A percentile compares a stretch with the other conserved stretches of the same genome.
These are phyloP conservation scores for Mechanitis mazaeus DNA, from an alignment of 2,888 invertebrate genomes.

Conservation along the genomic window DNA sequence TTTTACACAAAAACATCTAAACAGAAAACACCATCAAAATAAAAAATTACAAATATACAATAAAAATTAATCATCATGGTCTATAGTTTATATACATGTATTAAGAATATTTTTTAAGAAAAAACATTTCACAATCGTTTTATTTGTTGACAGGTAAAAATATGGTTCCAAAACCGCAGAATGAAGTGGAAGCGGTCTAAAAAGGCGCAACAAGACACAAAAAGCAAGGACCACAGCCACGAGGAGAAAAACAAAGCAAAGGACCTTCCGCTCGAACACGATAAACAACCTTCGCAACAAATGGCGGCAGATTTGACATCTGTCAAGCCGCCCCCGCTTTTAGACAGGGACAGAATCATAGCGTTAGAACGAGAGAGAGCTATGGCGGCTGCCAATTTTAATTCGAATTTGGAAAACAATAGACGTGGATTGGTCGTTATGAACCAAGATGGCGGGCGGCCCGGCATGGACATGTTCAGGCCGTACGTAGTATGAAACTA, in stretches of 20 bases:
- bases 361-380: conserved; percentile 67
- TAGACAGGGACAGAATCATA: conserved; percentile 71
- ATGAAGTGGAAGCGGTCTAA: conserved; percentile 99
- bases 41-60: neutral
- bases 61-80: conserved; percentile 7
- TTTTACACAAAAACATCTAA: conserved; percentile 13
- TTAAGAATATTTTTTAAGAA: too few species aligned
- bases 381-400: conserved; percentile 71
- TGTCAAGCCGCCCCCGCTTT: conserved; percentile 64
- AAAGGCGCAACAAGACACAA: conserved; percentile 94
- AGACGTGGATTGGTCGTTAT: conserved; percentile 65
- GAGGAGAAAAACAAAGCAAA: conserved; percentile 63
- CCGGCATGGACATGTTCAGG: conserved; percentile 69
- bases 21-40: neutral
- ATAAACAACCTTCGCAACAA: conserved; percentile 47
- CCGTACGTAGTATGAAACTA: conserved; percentile 74
- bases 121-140: conserved; percentile 6
- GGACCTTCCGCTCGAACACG: conserved; percentile 44
- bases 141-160: conserved; percentile 86
- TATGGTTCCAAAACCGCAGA: conserved; percentile 98
- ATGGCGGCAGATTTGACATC: conserved; percentile 66
- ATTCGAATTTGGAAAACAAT: conserved; percentile 71
- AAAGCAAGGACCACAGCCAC: conserved; percentile 68
- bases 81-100: too few species aligned
- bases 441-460: conserved; percentile 66